A percentile compares a stretch with the other conserved stretches of the same genome.
Conservation (phyloP, 2,797 vertebrate genomes). For the Remorina albescens region DNA sequence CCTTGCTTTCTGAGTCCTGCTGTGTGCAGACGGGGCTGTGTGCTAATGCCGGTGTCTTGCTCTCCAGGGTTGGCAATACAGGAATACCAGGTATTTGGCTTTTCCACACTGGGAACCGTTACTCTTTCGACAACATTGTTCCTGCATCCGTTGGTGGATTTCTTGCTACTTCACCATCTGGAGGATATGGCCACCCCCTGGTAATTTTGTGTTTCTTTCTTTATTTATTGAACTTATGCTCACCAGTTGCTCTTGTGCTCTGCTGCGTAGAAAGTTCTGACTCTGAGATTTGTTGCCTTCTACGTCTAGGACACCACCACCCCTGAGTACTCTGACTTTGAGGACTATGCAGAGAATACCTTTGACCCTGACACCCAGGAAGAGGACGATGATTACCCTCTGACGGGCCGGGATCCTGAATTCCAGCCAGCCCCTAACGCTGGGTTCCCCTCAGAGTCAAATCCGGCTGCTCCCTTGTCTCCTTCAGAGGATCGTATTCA, state of each 20-base stretch:
- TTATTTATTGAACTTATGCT: neutral
- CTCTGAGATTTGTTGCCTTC: neutral
- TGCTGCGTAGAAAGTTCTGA: neutral
- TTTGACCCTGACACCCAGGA: constrained; percentile 61
- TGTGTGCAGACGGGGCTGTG: neutral
- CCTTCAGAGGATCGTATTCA: constrained; percentile 42
- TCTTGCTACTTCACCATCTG: constrained; percentile 58
- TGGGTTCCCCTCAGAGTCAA: constrained; percentile 43
- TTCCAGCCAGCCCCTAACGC: constrained; percentile 65
- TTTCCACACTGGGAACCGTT: constrained; percentile 89
- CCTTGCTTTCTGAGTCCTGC: no score
- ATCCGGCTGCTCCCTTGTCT: constrained; percentile 37
- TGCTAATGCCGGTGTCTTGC: constrained; percentile 19
- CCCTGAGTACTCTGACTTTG: constrained; percentile 75
- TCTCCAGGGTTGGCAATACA: constrained; percentile 88
- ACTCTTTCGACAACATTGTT: constrained; percentile 85
- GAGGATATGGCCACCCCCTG: constrained; percentile 46
- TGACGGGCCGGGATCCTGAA: constrained; percentile 60
- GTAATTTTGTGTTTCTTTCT: constrained; percentile 44
- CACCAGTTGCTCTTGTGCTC: neutral
- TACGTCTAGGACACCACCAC: constrained; percentile 68
- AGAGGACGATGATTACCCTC: constrained; percentile 80
- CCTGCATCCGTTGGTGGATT: constrained; percentile 74
- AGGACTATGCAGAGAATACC: constrained; percentile 78
- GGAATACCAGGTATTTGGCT: constrained; percentile 93